Percentiles rank a stretch among this genome's conserved stretches.
Evolutionary conservation across 2,113 vertebrate genomes (phyloP).

Genomic region (Tachysurus fulvidraco): DNA sequence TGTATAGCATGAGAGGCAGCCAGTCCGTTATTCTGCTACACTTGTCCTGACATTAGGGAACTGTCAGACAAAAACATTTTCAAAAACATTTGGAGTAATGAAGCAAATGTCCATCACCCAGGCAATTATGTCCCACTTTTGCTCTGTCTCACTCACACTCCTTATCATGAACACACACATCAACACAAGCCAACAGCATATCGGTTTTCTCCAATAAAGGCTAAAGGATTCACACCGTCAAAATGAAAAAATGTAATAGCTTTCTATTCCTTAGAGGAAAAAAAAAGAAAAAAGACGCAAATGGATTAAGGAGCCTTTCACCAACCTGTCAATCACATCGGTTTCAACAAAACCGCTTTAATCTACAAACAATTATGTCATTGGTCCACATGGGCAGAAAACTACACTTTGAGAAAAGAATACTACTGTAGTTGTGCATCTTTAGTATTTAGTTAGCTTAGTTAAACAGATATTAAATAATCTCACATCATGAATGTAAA

Average conservation of each 20-base stretch:
- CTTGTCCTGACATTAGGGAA: not conserved
- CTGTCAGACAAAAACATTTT: constrained; percentile 7
- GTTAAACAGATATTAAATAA: too few relatives aligned
- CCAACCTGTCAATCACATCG: constrained; percentile 14
- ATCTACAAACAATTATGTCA: not conserved
- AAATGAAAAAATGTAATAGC: constrained; percentile 19
- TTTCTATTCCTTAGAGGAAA: not conserved
- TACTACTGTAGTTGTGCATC: not conserved
- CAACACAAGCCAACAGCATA: constrained; percentile 7
- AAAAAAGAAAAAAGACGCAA: not conserved
- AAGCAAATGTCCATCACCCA: constrained; percentile 27
- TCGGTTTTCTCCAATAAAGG: not conserved
- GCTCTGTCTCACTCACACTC: constrained; percentile 8
- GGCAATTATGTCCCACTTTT: constrained; percentile 17
- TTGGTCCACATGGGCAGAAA: not conserved
- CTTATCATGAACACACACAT: not conserved
- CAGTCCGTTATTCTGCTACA: not conserved
- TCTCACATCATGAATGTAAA: too few relatives aligned
- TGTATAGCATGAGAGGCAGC: not conserved
- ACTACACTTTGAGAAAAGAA: not conserved
- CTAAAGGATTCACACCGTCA: constrained; percentile 10
- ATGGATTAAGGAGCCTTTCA: not conserved
- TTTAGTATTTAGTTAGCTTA: too few relatives aligned
- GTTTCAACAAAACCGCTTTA: not conserved
- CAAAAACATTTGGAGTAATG: constrained; percentile 9